Percentiles rank a stretch among this genome's conserved stretches.
Evolutionary conservation across 1,140 invertebrate species (phyloP).

Genomic region (Chrysomallon squamiferum): DNA sequence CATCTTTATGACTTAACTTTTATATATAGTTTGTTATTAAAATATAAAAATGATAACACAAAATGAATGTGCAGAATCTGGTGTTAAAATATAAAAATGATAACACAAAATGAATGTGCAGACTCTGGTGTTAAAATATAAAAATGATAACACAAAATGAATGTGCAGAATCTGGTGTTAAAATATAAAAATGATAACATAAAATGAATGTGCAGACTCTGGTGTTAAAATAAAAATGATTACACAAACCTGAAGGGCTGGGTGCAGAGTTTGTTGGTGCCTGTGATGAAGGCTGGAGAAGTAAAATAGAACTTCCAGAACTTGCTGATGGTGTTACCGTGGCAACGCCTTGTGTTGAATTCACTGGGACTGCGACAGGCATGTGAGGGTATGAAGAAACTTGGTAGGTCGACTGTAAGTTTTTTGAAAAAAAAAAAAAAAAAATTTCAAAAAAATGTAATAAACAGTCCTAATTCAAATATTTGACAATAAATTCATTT

Average conservation of each 20-base stretch:
- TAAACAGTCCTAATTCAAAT: too few relatives aligned
- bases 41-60: background rate
- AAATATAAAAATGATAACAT: background rate
- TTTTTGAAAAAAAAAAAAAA: too few relatives aligned
- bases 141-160: background rate
- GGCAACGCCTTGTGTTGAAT: too few relatives aligned
- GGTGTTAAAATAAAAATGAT: background rate
- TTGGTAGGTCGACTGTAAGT: too few relatives aligned
- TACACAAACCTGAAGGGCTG: constrained; percentile 16
- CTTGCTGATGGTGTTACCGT: constrained; percentile 3
- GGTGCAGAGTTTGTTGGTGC: background rate
- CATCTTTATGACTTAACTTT: too few relatives aligned
- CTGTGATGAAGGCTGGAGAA: constrained; percentile 15
- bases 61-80: background rate
- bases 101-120: background rate
- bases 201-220: background rate
- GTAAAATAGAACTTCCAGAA: constrained; percentile 12
- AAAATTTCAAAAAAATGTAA: too few relatives aligned
- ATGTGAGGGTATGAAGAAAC: too few relatives aligned
- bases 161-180: background rate
- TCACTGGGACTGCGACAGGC: too few relatives aligned
- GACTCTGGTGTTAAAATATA: background rate
- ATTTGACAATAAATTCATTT: background rate
- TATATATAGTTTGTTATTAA: background rate
- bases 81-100: background rate